These are phyloP conservation scores for Strix aluco DNA, from an alignment of 2,113 vertebrate genomes.

Conservation along the genomic window DNA sequence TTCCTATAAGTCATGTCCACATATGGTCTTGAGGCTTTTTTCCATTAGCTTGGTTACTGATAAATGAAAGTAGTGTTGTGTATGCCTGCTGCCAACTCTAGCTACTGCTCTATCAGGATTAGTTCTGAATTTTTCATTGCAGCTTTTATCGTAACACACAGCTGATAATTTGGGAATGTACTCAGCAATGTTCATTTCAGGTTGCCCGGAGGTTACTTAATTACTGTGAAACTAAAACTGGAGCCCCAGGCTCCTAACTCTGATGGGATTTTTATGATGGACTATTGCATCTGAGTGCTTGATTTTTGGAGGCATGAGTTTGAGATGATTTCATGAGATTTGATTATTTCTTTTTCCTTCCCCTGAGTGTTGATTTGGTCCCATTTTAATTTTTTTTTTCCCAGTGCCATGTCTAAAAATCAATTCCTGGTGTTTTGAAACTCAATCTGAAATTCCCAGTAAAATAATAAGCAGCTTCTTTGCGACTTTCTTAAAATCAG, in stretches of 20 bases:
- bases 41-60: neutral
- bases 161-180: neutral
- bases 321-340: neutral
- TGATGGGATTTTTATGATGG: neutral
- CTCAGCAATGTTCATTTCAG: neutral
- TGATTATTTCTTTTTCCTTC: neutral
- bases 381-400: neutral
- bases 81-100: neutral
- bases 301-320: neutral
- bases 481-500: neutral
- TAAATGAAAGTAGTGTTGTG: neutral
- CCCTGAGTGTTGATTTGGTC: neutral
- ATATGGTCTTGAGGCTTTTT: neutral
- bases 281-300: neutral
- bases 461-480: neutral
- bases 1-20: neutral
- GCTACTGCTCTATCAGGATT: neutral
- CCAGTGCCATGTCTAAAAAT: neutral
- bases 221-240: neutral
- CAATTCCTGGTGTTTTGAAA: neutral
- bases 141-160: neutral
- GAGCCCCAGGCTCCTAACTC: neutral
- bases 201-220: neutral
- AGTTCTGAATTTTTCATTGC: neutral
- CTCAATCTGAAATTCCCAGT: neutral